A percentile compares a stretch with the other conserved stretches of the same genome.
Evolutionary conservation across 2,113 vertebrate genomes (phyloP).

Genomic region (Fukomys damarensis): DNA sequence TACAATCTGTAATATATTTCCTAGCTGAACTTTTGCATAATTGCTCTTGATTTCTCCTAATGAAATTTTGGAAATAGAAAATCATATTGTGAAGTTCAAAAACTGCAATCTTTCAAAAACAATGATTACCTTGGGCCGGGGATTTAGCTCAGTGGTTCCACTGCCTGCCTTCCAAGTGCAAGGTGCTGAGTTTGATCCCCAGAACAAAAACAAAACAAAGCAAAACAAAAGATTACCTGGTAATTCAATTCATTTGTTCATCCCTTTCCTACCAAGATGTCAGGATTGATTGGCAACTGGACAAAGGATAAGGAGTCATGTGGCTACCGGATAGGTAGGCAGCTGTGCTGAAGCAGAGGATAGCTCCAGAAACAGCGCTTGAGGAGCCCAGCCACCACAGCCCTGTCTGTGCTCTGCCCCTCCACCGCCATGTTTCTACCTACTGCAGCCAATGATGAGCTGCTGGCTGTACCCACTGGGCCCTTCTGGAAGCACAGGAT

Average conservation of each 20-base stretch:
- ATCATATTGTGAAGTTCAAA: background rate
- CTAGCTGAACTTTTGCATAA: slow-evolving; percentile 33
- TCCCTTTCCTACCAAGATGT: background rate
- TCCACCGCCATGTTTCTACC: background rate
- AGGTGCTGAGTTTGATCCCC: too few relatives aligned
- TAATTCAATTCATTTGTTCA: background rate
- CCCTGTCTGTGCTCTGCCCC: background rate
- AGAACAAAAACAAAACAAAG: too few relatives aligned
- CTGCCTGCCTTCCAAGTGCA: too few relatives aligned
- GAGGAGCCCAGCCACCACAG: background rate
- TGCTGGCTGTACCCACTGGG: background rate
- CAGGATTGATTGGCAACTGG: background rate
- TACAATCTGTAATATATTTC: slow-evolving; percentile 25
- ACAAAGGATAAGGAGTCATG: fast-evolving
- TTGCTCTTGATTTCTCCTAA: slow-evolving; percentile 35
- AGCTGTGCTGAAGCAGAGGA: too few relatives aligned
- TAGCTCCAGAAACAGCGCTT: background rate
- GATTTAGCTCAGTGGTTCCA: too few relatives aligned
- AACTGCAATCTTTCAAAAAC: background rate
- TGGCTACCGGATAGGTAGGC: background rate
- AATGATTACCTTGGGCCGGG: too few relatives aligned
- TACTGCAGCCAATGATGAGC: background rate
- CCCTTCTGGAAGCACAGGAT: background rate
- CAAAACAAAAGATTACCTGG: too few relatives aligned
- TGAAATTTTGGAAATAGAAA: background rate